Percentiles rank a stretch among this genome's conserved stretches.
phyloP scores from a whole-genome alignment of 1,140 invertebrate species.

The Eumeta japonica region DNA sequence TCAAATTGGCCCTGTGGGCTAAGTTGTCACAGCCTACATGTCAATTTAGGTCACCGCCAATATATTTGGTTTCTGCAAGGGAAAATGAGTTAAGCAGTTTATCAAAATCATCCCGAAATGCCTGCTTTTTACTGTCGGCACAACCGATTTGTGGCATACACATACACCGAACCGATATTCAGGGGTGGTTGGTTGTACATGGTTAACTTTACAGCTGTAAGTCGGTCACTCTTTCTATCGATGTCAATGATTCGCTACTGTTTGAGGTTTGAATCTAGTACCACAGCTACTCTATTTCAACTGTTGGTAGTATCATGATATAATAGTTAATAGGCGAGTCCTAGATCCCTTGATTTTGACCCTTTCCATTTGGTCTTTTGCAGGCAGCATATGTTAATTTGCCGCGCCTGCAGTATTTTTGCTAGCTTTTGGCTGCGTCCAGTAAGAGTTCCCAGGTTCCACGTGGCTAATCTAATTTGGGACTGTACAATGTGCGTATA shows the following conservation, averaged over 20 bases:
- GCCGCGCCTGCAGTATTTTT: slow-evolving; percentile 3
- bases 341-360: slow-evolving; percentile 10
- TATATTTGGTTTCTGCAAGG: too few species aligned
- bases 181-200: slow-evolving; percentile 3
- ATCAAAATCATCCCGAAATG: too few species aligned
- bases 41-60: too few species aligned
- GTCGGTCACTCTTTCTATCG: slow-evolving; percentile 5
- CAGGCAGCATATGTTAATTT: slow-evolving; percentile 11
- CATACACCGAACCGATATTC: slow-evolving; percentile 5
- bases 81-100: too few species aligned
- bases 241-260: slow-evolving; percentile 4
- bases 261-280: too few species aligned
- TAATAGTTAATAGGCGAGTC: slow-evolving; percentile 7
- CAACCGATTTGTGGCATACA: slow-evolving; percentile 5
- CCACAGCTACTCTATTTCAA: slow-evolving; percentile 7
- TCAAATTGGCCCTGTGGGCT: too few species aligned
- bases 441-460: too few species aligned
- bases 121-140: neutral
- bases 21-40: too few species aligned
- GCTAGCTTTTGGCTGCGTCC: too few species aligned
- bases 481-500: too few species aligned
- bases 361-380: slow-evolving; percentile 13
- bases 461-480: slow-evolving; percentile 4
- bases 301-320: slow-evolving; percentile 6
- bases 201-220: too few species aligned